Evolutionary conservation across 1,140 invertebrate genomes (phyloP).

Genomic region (Cotesia chilonis): DNA sequence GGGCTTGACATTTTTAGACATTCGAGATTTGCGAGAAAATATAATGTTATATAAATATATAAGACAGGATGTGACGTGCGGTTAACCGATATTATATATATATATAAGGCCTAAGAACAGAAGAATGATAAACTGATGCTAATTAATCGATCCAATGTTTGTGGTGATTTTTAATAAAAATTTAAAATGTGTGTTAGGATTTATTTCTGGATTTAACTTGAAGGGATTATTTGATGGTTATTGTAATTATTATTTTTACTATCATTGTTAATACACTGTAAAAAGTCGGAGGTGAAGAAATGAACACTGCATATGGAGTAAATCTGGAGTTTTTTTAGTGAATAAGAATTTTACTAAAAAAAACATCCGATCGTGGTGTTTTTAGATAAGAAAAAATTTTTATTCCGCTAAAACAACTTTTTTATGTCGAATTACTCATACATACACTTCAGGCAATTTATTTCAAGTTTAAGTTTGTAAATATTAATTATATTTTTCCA

Average conservation of each 20-base stretch:
- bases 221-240: too few species aligned
- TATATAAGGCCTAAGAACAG: background rate
- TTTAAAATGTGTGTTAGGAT: background rate
- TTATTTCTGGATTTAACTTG: background rate
- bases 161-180: background rate
- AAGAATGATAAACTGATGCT: background rate
- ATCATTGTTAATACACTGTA: background rate
- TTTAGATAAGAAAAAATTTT: too few species aligned
- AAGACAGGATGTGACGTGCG: slow-evolving; percentile 55
- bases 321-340: too few species aligned
- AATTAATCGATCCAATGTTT: slow-evolving; percentile 9
- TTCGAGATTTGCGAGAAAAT: slow-evolving; percentile 53
- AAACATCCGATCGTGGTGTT: too few species aligned
- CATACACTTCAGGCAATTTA: too few species aligned
- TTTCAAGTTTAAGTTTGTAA: too few species aligned
- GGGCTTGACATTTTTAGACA: slow-evolving; percentile 42
- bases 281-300: background rate
- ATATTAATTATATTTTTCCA: too few species aligned
- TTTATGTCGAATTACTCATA: too few species aligned
- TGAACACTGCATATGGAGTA: background rate
- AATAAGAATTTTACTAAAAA: too few species aligned
- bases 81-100: slow-evolving; percentile 48
- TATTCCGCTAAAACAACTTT: too few species aligned
- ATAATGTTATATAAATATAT: slow-evolving; percentile 32
- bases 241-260: too few species aligned